These are phyloP conservation scores for Eucidaris tribuloides DNA, from an alignment of 35 echinoderm and acorn worm genomes.

Conservation along the genomic window DNA sequence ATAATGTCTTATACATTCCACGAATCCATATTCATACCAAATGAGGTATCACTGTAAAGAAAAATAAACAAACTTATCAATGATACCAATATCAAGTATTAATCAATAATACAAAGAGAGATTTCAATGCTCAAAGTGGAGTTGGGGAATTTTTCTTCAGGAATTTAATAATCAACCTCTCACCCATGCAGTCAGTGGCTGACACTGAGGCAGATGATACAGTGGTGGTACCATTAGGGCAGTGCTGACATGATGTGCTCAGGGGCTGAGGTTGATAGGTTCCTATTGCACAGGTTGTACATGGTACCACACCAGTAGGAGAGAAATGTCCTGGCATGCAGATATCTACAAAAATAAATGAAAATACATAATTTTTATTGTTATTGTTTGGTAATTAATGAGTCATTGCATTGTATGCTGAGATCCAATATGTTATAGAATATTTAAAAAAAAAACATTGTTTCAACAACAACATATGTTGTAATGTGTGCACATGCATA, in stretches of 20 bases:
- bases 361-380: not conserved
- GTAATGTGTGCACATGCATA: not conserved
- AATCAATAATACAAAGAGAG: too few species aligned
- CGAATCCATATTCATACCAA: too few species aligned
- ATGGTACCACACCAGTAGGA: conserved; percentile 10
- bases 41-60: too few species aligned
- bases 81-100: too few species aligned
- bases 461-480: not conserved
- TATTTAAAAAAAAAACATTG: not conserved
- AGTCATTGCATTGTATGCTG: not conserved
- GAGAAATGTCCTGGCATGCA: conserved; percentile 20
- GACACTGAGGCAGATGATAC: not conserved
- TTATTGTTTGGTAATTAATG: not conserved
- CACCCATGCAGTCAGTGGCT: too few species aligned
- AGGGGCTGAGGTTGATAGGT: conserved; percentile 15
- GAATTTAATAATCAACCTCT: too few species aligned
- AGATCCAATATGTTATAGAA: not conserved
- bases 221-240: conserved; percentile 19
- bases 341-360: conserved; percentile 5
- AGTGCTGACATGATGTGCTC: conserved; percentile 3
- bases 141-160: too few species aligned
- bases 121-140: too few species aligned
- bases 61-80: too few species aligned
- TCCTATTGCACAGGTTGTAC: not conserved
- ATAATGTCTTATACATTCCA: too few species aligned